These are phyloP conservation scores for Pammene fasciana DNA, from an alignment of 2,888 invertebrate species.

Conservation along the genomic window DNA sequence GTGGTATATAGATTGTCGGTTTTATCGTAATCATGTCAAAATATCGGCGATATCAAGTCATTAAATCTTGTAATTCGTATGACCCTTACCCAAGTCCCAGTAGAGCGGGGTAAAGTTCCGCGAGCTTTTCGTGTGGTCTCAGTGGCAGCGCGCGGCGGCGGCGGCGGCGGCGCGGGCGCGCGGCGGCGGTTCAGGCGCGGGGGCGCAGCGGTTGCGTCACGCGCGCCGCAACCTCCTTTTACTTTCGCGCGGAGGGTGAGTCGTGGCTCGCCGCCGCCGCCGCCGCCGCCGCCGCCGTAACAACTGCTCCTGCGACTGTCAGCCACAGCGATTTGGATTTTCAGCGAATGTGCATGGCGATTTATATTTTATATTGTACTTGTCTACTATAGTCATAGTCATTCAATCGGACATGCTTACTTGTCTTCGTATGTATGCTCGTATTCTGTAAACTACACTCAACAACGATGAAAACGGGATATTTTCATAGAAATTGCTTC, in stretches of 20 bases:
- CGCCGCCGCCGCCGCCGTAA: slow-evolving; percentile 12
- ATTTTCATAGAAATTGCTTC: no score
- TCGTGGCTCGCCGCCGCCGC: slow-evolving; percentile 6
- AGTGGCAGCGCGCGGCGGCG: background rate
- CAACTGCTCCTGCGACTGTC: slow-evolving; percentile 31
- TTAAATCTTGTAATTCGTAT: background rate
- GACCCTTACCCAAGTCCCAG: slow-evolving; percentile 3
- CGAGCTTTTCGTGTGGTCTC: slow-evolving; percentile 8
- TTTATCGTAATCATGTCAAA: background rate
- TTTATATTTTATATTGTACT: slow-evolving; percentile 16
- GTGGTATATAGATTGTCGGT: background rate
- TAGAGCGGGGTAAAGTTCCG: slow-evolving; percentile 6
- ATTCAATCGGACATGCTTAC: no score
- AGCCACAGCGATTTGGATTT: slow-evolving; percentile 28
- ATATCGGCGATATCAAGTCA: background rate
- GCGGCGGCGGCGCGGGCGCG: slow-evolving; percentile 8
- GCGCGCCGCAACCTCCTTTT: slow-evolving; percentile 37
- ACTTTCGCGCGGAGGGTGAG: slow-evolving; percentile 27
- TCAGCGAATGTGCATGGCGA: slow-evolving; percentile 37
- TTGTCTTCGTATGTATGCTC: no score
- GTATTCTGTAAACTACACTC: no score
- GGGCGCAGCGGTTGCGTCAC: slow-evolving; percentile 31
- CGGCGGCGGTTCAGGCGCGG: slow-evolving; percentile 16
- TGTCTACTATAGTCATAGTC: background rate
- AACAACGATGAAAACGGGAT: no score